Percentiles rank a stretch among this genome's conserved stretches.
Evolutionary conservation across 2,113 vertebrate species (phyloP).

Genomic region (Choloepus hoffmanni): DNA sequence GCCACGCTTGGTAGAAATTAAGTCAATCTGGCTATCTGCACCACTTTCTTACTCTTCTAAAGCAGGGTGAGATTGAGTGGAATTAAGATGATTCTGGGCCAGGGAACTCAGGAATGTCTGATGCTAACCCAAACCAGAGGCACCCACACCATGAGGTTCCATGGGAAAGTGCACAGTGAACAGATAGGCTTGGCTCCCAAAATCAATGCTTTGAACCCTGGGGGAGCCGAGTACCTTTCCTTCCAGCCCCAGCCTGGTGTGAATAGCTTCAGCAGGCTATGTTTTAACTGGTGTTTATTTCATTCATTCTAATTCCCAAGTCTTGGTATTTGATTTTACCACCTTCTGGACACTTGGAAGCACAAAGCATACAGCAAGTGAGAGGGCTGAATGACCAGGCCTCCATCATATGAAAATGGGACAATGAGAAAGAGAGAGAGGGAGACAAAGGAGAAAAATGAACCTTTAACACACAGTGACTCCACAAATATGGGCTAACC

Average conservation of each 20-base stretch:
- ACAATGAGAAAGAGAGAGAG: not conserved
- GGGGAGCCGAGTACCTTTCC: fast-evolving
- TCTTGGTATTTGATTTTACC: not conserved
- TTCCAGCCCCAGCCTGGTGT: fast-evolving
- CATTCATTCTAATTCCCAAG: not conserved
- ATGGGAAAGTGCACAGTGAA: not conserved
- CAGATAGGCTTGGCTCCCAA: no score
- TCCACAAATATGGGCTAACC: not conserved
- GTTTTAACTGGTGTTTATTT: not conserved
- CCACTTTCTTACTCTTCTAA: not conserved
- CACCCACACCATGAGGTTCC: not conserved
- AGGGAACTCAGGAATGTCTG: not conserved
- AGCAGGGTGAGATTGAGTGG: not conserved
- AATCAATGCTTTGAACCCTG: not conserved
- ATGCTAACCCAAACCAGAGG: not conserved
- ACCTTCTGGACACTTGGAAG: not conserved
- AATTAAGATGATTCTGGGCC: not conserved
- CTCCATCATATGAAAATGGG: not conserved
- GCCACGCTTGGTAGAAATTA: not conserved
- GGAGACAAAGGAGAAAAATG: not conserved
- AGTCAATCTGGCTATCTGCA: not conserved
- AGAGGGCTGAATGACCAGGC: not conserved
- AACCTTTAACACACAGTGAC: fast-evolving
- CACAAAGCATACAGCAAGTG: not conserved
- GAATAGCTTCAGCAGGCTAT: not conserved